These are phyloP conservation scores for Meta bourneti DNA, from an alignment of 2,888 invertebrate genomes.

Conservation along the genomic window DNA sequence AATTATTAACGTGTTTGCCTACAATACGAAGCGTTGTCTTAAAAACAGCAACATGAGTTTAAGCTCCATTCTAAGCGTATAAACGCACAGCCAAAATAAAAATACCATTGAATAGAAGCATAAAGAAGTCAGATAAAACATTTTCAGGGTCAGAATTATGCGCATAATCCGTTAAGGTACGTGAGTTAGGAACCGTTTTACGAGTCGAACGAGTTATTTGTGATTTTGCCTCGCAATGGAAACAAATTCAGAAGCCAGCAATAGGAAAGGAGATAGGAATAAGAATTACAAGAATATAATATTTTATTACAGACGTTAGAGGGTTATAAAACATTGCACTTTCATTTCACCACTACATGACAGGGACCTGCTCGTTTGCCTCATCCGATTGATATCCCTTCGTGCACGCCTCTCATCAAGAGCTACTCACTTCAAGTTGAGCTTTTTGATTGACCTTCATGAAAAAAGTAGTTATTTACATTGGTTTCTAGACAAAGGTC, in stretches of 20 bases:
- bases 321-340: slow-evolving; percentile 64
- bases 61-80: slow-evolving; percentile 46
- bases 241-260: slow-evolving; percentile 57
- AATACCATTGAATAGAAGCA: slow-evolving; percentile 70
- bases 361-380: slow-evolving; percentile 22
- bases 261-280: slow-evolving; percentile 36
- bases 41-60: slow-evolving; percentile 41
- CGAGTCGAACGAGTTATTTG: slow-evolving; percentile 75
- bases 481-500: too few species aligned
- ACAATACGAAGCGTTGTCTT: slow-evolving; percentile 21
- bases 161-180: slow-evolving; percentile 74
- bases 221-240: slow-evolving; percentile 58
- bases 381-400: too few species aligned
- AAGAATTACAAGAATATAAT: slow-evolving; percentile 64
- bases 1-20: slow-evolving; percentile 18
- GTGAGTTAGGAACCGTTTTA: slow-evolving; percentile 69
- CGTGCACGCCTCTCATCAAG: not conserved
- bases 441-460: not conserved
- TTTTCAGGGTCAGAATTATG: slow-evolving; percentile 72
- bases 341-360: slow-evolving; percentile 45
- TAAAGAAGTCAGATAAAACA: slow-evolving; percentile 70
- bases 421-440: not conserved
- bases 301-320: slow-evolving; percentile 62
- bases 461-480: too few species aligned
- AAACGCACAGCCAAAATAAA: slow-evolving; percentile 64